Percentiles rank a stretch among this genome's conserved stretches.
Conservation (phyloP, 1,140 invertebrate genomes). For the Saccostrea echinata region DNA sequence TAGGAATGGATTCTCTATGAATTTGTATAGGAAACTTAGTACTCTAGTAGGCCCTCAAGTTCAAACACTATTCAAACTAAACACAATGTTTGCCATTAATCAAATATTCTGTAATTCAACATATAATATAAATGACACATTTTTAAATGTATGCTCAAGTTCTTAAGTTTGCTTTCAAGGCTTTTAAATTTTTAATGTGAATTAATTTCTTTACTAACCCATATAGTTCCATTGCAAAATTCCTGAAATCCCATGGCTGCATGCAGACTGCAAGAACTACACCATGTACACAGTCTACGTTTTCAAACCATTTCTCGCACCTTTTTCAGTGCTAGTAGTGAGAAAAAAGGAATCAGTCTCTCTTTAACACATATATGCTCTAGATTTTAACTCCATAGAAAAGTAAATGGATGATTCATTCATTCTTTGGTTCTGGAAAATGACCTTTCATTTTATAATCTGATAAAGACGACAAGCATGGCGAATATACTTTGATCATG, state of each 20-base stretch:
- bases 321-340: not conserved
- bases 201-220: slow-evolving; percentile 24
- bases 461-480: too few relatives aligned
- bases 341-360: not conserved
- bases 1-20: too few relatives aligned
- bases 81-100: too few relatives aligned
- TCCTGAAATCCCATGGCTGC: slow-evolving; percentile 20
- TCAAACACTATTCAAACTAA: too few relatives aligned
- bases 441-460: slow-evolving; percentile 8
- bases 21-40: too few relatives aligned
- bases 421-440: not conserved
- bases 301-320: not conserved
- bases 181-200: not conserved
- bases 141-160: not conserved
- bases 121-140: too few relatives aligned
- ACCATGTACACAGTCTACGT: not conserved
- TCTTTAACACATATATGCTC: not conserved
- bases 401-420: not conserved
- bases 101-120: too few relatives aligned
- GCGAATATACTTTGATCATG: too few relatives aligned
- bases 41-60: too few relatives aligned
- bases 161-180: not conserved
- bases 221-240: slow-evolving; percentile 49
- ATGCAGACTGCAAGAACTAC: not conserved
- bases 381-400: not conserved